Percentiles rank a stretch among this genome's conserved stretches.
Evolutionary conservation across 2,797 vertebrate species (phyloP).

Genomic region (Benthosema pterotum): DNA sequence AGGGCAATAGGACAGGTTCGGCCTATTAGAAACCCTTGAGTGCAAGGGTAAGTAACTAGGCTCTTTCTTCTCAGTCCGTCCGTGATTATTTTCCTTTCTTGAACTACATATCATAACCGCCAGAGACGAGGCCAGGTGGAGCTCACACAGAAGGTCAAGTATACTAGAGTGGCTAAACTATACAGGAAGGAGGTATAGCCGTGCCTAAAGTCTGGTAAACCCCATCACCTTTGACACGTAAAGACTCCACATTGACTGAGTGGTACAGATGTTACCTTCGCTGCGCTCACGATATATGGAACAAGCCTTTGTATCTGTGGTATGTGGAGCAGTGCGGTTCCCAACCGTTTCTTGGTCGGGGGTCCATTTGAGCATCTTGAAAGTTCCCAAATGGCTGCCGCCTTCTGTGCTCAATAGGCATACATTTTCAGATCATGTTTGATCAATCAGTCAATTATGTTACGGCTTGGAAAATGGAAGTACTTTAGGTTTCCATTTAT

Average conservation of each 20-base stretch:
- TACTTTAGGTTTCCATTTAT: no score
- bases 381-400: no score
- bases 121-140: constrained; percentile 22
- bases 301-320: neutral
- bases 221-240: neutral
- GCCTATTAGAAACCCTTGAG: constrained; percentile 43
- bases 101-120: constrained; percentile 39
- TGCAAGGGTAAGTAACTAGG: constrained; percentile 36
- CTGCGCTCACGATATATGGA: no score
- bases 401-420: no score
- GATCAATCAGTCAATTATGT: no score
- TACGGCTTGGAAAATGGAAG: no score
- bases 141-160: constrained; percentile 9
- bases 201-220: neutral
- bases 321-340: neutral
- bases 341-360: no score
- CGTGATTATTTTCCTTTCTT: constrained; percentile 63
- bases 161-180: neutral
- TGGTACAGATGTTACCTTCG: neutral
- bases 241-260: neutral
- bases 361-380: no score
- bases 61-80: constrained; percentile 57
- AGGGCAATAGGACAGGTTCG: constrained; percentile 31
- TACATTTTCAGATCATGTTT: no score
- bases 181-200: no score